These are phyloP conservation scores for Hoplostethus mediterraneus DNA, from an alignment of 2,797 vertebrate genomes.

Conservation along the genomic window DNA sequence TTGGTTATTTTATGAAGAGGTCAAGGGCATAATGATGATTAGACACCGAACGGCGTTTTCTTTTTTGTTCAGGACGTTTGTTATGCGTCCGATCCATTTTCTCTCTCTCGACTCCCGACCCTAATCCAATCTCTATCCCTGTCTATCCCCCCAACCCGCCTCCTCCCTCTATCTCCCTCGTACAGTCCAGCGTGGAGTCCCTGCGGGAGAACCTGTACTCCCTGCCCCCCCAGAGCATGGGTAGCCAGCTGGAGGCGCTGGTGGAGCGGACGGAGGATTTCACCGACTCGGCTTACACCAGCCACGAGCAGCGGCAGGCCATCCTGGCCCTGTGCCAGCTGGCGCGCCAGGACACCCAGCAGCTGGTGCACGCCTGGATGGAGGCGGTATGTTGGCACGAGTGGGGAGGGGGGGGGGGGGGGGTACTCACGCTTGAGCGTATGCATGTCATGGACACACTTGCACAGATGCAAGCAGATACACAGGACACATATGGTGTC, in stretches of 20 bases:
- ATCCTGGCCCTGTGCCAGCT: constrained; percentile 93
- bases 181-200: constrained; percentile 90
- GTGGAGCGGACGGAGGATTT: constrained; percentile 96
- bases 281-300: constrained; percentile 97
- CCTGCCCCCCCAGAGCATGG: constrained; percentile 88
- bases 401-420: too few species aligned
- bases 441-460: background rate
- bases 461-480: constrained; percentile 29
- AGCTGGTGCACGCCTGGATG: constrained; percentile 91
- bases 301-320: constrained; percentile 94
- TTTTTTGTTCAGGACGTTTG: too few species aligned
- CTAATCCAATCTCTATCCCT: background rate
- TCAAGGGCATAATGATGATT: constrained; percentile 5
- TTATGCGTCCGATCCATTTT: too few species aligned
- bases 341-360: constrained; percentile 90
- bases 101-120: background rate
- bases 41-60: constrained; percentile 8
- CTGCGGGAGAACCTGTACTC: constrained; percentile 91
- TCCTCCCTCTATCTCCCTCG: background rate
- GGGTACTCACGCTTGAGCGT: background rate
- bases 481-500: constrained; percentile 26
- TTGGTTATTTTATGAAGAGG: constrained; percentile 15
- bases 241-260: constrained; percentile 89
- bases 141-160: background rate
- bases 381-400: constrained; percentile 88